phyloP scores from a whole-genome alignment of 2,113 vertebrate genomes.

The Hystrix cristata region DNA sequence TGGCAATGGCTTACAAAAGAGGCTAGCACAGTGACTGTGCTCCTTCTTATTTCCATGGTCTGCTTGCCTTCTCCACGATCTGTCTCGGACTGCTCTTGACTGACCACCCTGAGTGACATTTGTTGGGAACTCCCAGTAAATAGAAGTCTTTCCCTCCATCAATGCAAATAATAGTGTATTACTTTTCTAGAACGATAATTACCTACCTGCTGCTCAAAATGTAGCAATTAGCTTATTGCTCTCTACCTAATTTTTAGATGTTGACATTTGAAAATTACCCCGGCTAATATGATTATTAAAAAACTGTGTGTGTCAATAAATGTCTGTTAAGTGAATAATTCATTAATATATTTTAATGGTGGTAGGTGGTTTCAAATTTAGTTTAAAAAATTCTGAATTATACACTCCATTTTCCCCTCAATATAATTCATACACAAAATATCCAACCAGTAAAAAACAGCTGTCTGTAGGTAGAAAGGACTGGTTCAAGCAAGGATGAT shows the following conservation, averaged over 20 bases:
- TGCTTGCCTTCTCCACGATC: neutral
- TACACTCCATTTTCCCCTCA: neutral
- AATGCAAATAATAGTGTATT: neutral
- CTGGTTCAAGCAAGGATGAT: conserved; percentile 16
- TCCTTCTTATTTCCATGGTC: neutral
- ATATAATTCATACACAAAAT: conserved; percentile 45
- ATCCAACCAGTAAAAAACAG: neutral
- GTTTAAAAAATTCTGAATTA: conserved; percentile 61
- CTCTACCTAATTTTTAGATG: conserved; percentile 56
- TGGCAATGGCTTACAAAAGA: neutral
- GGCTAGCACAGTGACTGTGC: neutral
- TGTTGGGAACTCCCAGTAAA: neutral
- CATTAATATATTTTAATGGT: conserved; percentile 57
- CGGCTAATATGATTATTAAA: conserved; percentile 25
- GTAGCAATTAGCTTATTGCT: conserved; percentile 27
- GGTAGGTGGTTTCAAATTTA: conserved; percentile 42
- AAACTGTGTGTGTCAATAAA: conserved; percentile 51
- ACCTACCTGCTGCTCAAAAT: neutral
- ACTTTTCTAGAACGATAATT: conserved; percentile 52
- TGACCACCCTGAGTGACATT: neutral
- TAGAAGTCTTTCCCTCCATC: neutral
- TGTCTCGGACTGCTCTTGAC: neutral
- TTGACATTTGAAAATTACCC: conserved; percentile 57
- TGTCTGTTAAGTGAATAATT: conserved; percentile 34
- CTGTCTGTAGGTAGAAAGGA: conserved; percentile 50